Percentiles rank a stretch among this genome's conserved stretches.
These are phyloP conservation scores for Boulengeromyrus knoepffleri DNA, from an alignment of 2,113 vertebrate species.

Conservation along the genomic window DNA sequence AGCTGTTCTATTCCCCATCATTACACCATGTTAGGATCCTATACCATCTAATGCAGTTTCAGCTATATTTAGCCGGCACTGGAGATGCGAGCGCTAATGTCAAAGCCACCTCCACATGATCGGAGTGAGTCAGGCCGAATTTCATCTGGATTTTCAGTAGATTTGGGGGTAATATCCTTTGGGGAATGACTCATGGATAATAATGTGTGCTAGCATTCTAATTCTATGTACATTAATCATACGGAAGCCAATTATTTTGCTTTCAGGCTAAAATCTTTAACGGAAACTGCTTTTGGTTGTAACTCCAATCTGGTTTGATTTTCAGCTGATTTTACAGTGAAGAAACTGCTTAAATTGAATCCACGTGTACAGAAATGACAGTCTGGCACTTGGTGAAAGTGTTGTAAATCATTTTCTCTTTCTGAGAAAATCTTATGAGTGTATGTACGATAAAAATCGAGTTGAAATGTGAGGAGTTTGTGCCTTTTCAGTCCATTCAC, in stretches of 20 bases:
- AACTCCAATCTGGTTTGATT: conserved; percentile 44
- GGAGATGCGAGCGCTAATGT: neutral
- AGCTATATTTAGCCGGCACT: neutral
- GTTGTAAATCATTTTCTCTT: neutral
- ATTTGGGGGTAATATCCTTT: conserved; percentile 13
- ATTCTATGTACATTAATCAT: conserved; percentile 3
- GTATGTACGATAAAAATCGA: neutral
- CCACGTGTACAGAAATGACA: conserved; percentile 48
- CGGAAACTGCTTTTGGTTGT: conserved; percentile 26
- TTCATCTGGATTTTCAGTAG: neutral
- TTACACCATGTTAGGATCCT: neutral
- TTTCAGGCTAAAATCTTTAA: conserved; percentile 7
- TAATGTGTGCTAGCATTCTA: conserved; percentile 8
- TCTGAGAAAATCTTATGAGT: neutral
- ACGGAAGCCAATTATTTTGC: conserved; percentile 1
- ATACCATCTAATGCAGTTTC: neutral
- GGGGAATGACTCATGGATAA: conserved; percentile 14
- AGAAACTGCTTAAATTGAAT: conserved; percentile 45
- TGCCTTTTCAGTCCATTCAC: neutral
- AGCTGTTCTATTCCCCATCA: neutral
- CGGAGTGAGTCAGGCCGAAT: neutral
- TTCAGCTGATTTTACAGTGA: conserved; percentile 39
- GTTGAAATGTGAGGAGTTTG: neutral
- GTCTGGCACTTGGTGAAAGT: conserved; percentile 44
- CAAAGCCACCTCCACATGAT: neutral